Evolutionary conservation across 2,113 vertebrate genomes (phyloP).

Genomic region (Buteo buteo): DNA sequence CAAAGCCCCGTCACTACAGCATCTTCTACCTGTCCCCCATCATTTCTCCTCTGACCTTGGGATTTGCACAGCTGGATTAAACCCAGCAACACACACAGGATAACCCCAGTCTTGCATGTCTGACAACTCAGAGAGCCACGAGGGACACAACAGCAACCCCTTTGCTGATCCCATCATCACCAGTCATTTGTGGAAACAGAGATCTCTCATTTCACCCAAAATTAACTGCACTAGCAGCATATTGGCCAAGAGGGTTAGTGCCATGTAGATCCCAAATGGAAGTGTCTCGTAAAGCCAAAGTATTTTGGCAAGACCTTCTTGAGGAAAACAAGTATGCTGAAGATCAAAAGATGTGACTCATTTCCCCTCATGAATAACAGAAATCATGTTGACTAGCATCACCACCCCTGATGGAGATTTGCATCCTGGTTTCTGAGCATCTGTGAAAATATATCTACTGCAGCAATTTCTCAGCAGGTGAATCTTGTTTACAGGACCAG

Average conservation of each 20-base stretch:
- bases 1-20: fast-evolving
- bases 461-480: not conserved
- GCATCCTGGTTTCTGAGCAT: not conserved
- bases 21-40: not conserved
- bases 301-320: not conserved
- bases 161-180: not conserved
- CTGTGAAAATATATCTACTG: not conserved
- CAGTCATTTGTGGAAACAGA: not conserved
- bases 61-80: not conserved
- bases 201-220: not conserved
- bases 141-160: not conserved
- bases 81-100: not conserved
- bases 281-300: not conserved
- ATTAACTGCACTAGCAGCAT: not conserved
- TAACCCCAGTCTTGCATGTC: not conserved
- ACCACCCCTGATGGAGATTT: not conserved
- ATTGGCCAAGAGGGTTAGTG: not conserved
- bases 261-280: not conserved
- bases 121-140: fast-evolving
- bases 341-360: not conserved
- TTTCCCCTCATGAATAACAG: not conserved
- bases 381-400: not conserved
- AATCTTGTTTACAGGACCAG: not conserved
- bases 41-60: not conserved
- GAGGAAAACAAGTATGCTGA: not conserved